phyloP scores from a whole-genome alignment of 37 sponge, comb jelly and placozoan genomes.

The Agelas oroides region DNA sequence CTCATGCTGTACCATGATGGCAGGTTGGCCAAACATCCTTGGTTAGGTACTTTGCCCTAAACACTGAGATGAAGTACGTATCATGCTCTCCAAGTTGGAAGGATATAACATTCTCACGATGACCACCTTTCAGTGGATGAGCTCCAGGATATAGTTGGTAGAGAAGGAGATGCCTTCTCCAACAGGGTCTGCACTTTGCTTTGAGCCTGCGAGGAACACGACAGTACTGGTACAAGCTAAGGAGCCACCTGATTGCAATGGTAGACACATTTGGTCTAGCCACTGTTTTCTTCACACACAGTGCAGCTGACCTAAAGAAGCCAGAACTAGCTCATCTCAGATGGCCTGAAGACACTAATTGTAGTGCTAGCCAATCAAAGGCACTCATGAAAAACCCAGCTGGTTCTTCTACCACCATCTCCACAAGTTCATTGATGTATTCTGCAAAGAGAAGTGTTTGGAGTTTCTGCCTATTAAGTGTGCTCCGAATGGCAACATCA shows the following conservation, averaged over 20 bases:
- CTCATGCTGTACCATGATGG: no score
- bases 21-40: no score
- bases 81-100: no score
- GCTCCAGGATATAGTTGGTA: no score
- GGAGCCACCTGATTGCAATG: slow-evolving; percentile 23
- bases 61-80: no score
- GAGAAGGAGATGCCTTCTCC: no score
- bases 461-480: slow-evolving; percentile 54
- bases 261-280: slow-evolving; percentile 44
- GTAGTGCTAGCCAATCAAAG: background rate
- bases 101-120: no score
- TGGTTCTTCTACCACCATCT: slow-evolving; percentile 58
- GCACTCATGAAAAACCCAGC: slow-evolving; percentile 50
- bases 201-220: no score
- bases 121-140: no score
- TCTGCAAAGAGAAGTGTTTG: slow-evolving; percentile 30
- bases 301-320: slow-evolving; percentile 54
- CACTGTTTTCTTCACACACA: slow-evolving; percentile 43
- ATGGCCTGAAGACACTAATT: slow-evolving; percentile 10
- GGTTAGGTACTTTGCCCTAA: no score
- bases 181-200: no score
- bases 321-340: slow-evolving; percentile 45
- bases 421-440: slow-evolving; percentile 35
- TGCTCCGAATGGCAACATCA: slow-evolving; percentile 50
- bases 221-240: slow-evolving; percentile 39